These are phyloP conservation scores for Phyllotreta striolata DNA, from an alignment of 2,888 invertebrate species.

Conservation along the genomic window DNA sequence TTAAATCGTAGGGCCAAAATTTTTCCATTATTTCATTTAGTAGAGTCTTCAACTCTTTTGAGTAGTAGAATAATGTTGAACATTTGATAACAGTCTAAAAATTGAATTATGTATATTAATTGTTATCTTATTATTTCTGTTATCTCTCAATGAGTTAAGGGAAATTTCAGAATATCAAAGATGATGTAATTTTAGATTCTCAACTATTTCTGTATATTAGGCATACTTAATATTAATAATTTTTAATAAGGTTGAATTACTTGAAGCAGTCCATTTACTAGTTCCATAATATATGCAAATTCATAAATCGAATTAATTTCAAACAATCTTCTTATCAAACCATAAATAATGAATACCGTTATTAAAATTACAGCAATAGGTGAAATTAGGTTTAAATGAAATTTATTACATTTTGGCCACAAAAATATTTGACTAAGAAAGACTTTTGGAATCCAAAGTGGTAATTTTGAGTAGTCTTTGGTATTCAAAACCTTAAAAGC, in stretches of 20 bases:
- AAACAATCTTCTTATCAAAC: background rate
- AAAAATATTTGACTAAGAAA: background rate
- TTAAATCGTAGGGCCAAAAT: slow-evolving; percentile 11
- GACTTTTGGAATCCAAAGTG: slow-evolving; percentile 1
- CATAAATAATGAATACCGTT: background rate
- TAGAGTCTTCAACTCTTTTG: background rate
- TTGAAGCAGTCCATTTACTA: background rate
- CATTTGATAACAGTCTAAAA: slow-evolving; percentile 1
- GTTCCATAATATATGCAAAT: background rate
- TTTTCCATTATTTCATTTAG: slow-evolving; percentile 4
- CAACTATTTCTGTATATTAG: too few relatives aligned
- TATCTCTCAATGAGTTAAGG: too few relatives aligned
- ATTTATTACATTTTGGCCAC: background rate
- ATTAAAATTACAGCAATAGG: background rate
- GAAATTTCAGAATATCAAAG: too few relatives aligned
- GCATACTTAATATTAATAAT: too few relatives aligned
- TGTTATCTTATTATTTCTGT: too few relatives aligned
- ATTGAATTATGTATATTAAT: too few relatives aligned
- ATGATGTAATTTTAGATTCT: too few relatives aligned
- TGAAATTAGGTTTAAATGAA: background rate
- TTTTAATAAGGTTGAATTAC: slow-evolving; percentile 6
- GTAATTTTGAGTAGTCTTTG: slow-evolving; percentile 10
- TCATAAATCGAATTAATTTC: background rate
- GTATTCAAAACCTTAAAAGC: slow-evolving; percentile 1
- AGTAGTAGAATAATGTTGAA: background rate